phyloP scores from a whole-genome alignment of 2,888 invertebrate genomes.

The Drosophila heteroneura region DNA sequence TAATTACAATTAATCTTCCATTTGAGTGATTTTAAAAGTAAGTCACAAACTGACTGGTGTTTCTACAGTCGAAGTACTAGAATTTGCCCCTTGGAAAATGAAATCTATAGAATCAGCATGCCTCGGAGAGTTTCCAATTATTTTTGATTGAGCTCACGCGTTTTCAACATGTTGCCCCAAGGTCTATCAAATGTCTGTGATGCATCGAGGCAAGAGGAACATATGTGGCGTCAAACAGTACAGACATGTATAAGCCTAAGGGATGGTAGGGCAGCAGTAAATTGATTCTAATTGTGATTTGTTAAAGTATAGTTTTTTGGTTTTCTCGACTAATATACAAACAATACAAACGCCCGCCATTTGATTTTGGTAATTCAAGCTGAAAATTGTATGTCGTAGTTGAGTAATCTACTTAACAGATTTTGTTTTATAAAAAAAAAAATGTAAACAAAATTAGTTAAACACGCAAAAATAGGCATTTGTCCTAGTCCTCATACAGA shows the following conservation, averaged over 20 bases:
- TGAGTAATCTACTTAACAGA: not conserved
- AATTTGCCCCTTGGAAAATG: not conserved
- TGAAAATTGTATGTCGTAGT: not conserved
- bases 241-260: not conserved
- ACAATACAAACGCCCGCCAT: not conserved
- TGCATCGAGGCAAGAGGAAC: not conserved
- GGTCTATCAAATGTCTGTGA: not conserved
- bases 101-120: not conserved
- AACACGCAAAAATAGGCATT: conserved; percentile 38
- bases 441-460: conserved; percentile 18
- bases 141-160: not conserved
- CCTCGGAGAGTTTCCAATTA: not conserved
- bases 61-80: not conserved
- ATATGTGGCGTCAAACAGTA: not conserved
- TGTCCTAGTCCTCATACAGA: conserved; percentile 43
- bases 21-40: not conserved
- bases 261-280: not conserved
- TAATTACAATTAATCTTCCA: not conserved
- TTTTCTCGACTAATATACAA: not conserved
- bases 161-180: not conserved
- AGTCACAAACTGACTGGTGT: not conserved
- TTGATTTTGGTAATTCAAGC: not conserved
- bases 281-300: not conserved
- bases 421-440: not conserved
- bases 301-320: not conserved